Conservation (phyloP, 23 tunicate species). For the Phallusia fumigata region DNA sequence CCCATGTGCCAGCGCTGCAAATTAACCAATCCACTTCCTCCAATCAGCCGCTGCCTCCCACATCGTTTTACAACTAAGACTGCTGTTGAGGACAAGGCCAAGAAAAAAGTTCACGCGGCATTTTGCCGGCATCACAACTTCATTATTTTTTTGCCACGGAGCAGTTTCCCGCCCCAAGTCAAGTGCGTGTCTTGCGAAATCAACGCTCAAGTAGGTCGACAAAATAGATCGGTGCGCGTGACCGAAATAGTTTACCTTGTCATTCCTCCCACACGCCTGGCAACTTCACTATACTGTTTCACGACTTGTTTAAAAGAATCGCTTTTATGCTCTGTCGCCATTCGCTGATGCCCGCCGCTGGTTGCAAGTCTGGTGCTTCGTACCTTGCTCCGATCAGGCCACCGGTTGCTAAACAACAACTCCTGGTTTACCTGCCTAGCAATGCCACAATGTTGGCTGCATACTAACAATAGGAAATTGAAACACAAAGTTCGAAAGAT, state of each 20-base stretch:
- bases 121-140: too few relatives aligned
- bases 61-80: conserved; percentile 86
- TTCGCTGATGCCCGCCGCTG: neutral
- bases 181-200: neutral
- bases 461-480: too few relatives aligned
- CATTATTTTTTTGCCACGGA: neutral
- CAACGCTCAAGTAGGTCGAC: neutral
- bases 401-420: too few relatives aligned
- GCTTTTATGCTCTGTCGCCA: too few relatives aligned
- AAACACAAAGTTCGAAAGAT: too few relatives aligned
- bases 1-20: conserved; percentile 29
- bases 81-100: too few relatives aligned
- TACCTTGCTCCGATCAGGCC: too few relatives aligned
- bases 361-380: conserved; percentile 10
- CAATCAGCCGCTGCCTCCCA: conserved; percentile 78
- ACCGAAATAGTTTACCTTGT: neutral
- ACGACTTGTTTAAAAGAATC: too few relatives aligned
- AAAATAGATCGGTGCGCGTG: neutral
- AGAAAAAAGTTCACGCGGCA: too few relatives aligned
- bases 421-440: too few relatives aligned
- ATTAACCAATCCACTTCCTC: conserved; percentile 17
- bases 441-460: too few relatives aligned
- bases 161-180: neutral
- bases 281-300: too few relatives aligned
- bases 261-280: neutral